Evolutionary conservation across 2,888 invertebrate species (phyloP), one percentile per base, ranked within the genome.

Genomic region (Cerastis leucographa): DNA sequence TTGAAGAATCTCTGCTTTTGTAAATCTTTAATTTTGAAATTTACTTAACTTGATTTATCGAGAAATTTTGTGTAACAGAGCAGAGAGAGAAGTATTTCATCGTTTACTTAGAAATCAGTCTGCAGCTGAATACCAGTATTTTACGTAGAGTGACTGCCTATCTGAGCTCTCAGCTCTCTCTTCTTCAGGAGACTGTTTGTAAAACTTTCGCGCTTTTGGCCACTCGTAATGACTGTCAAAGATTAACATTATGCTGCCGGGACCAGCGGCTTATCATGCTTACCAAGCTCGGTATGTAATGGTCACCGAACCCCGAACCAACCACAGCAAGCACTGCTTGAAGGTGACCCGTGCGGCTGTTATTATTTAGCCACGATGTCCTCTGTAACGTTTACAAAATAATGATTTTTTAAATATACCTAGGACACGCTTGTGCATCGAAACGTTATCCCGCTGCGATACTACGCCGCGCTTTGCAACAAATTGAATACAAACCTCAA

Each of bases 401-500:
- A 19, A 25, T 14, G 29, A 29, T 2, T 68, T 44, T 71, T n/a
- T n/a, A n/a, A n/a, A n/a, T n/a, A n/a, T n/a, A 42, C 42, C 42
- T 54, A 1, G n/a, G 42, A 0, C 29, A 19, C 19, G 44, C 14
- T 40, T 56, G 46, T 29, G 1, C 19, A 11, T 40, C 25, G 22
- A 19, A n/a, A 22, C 14, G 17, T 44, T 69, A 44, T 40, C 35
- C 44, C 14, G 54, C 44, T 40, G 54, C 17, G 44, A 11, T 12
- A 19, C 19, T 19, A 35, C 14, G n/a, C n/a, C n/a, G n/a, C n/a
- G 9, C 25, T 19, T 17, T 25, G 40, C 6, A 46, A 54, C 40
- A 78, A 49, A 78, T 56, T 14, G 17, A 40, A 59, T 59, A 56
- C 56, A 9, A 56, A n/a, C 9, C n/a, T 12, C n/a, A 9, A 12